Evolutionary conservation across 2,113 vertebrate species (phyloP).

Genomic region (Furnarius figulus): DNA sequence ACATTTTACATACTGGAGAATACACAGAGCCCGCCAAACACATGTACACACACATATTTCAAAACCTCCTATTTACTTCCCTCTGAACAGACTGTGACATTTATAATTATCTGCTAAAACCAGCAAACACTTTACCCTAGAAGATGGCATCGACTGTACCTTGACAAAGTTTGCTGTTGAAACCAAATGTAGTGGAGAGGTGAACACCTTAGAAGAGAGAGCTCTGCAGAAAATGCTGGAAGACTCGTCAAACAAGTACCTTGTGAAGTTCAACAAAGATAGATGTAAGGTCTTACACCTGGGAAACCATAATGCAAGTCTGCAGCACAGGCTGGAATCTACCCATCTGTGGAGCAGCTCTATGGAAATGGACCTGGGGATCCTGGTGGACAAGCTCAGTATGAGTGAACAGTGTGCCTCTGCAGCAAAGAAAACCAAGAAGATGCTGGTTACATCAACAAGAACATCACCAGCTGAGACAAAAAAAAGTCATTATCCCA

Average conservation of each 20-base stretch:
- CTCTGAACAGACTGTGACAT: background rate
- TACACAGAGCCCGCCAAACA: background rate
- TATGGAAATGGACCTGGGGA: background rate
- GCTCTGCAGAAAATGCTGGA: background rate
- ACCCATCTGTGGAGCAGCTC: background rate
- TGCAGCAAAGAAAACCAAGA: background rate
- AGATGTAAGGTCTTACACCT: background rate
- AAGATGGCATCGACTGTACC: background rate
- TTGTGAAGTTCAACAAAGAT: background rate
- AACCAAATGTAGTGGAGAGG: background rate
- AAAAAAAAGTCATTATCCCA: background rate
- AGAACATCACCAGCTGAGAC: background rate
- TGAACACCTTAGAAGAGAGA: background rate
- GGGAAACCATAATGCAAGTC: background rate
- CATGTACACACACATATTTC: background rate
- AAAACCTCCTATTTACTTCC: background rate
- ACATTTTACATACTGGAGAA: background rate
- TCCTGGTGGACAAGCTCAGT: background rate
- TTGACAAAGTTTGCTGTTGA: background rate
- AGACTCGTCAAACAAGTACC: background rate
- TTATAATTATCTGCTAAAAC: background rate
- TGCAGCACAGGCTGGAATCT: background rate
- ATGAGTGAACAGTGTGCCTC: background rate
- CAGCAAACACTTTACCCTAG: background rate
- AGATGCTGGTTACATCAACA: background rate